A percentile compares a stretch with the other conserved stretches of the same genome.
Evolutionary conservation across 1,140 invertebrate genomes (phyloP).

Genomic region (Cyclargus thomasi): DNA sequence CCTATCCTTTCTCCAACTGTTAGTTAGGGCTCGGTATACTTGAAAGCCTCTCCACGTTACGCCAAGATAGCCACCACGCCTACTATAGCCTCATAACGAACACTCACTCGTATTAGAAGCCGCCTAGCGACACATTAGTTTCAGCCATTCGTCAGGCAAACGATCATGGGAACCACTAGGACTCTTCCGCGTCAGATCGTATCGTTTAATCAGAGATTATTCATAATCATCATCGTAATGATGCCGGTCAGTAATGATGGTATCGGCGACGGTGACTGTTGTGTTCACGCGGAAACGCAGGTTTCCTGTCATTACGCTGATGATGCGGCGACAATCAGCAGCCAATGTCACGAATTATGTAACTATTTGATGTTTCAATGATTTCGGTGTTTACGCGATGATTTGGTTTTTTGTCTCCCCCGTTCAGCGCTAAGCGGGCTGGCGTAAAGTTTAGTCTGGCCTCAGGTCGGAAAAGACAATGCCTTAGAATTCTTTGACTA

Average conservation of each 20-base stretch:
- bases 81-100: too few relatives aligned
- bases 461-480: too few relatives aligned
- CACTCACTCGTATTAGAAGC: too few relatives aligned
- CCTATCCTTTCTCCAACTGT: too few relatives aligned
- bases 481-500: too few relatives aligned
- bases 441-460: too few relatives aligned
- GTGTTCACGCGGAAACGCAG: slow-evolving; percentile 27
- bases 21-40: too few relatives aligned
- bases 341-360: slow-evolving; percentile 16
- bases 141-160: neutral
- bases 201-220: slow-evolving; percentile 5
- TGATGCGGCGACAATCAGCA: slow-evolving; percentile 11
- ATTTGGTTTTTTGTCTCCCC: neutral
- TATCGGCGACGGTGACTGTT: slow-evolving; percentile 19
- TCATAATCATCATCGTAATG: slow-evolving; percentile 20
- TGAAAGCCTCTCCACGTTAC: too few relatives aligned
- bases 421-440: too few relatives aligned
- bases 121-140: neutral
- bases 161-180: neutral
- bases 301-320: slow-evolving; percentile 31
- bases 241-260: slow-evolving; percentile 25
- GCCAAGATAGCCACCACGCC: too few relatives aligned
- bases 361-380: slow-evolving; percentile 12
- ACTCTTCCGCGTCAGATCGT: neutral
- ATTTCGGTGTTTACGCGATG: neutral